Conservation (phyloP, 2,113 vertebrate genomes). For the Microcebus griseorufus region DNA sequence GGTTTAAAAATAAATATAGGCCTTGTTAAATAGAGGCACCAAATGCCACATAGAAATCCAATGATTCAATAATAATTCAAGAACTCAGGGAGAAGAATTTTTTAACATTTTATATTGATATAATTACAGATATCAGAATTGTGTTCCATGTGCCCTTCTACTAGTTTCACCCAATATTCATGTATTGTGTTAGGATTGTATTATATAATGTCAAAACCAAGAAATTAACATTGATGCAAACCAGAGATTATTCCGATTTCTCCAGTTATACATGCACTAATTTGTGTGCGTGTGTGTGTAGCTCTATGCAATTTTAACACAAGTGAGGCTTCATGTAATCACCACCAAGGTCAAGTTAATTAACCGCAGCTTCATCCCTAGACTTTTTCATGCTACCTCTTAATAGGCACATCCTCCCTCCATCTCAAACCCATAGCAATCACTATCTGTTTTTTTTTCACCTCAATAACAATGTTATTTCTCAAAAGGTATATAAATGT, state of each 20-base stretch:
- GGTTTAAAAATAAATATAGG: neutral
- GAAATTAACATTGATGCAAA: neutral
- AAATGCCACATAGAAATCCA: neutral
- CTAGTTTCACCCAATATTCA: neutral
- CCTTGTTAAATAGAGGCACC: neutral
- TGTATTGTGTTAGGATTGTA: neutral
- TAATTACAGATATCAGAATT: neutral
- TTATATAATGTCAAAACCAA: neutral
- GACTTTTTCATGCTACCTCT: accelerated
- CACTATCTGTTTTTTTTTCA: neutral
- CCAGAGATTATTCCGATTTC: neutral
- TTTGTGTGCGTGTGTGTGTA: neutral
- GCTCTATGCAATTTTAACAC: neutral
- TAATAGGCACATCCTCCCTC: neutral
- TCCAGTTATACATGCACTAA: neutral
- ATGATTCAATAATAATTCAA: neutral
- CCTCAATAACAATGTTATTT: neutral
- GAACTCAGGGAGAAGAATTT: neutral
- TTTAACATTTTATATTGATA: neutral
- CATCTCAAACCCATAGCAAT: neutral
- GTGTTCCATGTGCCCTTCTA: neutral
- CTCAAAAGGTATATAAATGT: neutral
- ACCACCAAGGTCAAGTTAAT: neutral
- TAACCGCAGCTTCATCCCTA: neutral
- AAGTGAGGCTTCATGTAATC: neutral